Base-by-base conservation (phyloP, 2,888 invertebrate genomes). In the Drosophila bunnanda region DNA sequence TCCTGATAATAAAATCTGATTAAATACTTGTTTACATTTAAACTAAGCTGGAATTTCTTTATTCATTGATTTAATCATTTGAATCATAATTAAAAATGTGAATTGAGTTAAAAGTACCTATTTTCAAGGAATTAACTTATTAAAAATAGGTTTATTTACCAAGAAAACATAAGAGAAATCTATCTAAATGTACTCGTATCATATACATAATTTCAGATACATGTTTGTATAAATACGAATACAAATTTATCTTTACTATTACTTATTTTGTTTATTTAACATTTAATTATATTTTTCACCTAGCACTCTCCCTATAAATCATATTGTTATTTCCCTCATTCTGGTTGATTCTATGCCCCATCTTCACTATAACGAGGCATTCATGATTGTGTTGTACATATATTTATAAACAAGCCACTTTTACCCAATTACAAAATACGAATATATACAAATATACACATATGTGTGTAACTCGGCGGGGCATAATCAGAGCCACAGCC, bases 341-440 rank as follows among this genome's bases (percentile, higher is more conserved):
- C n/a, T 46, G 22, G 10, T 1, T 15, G 30, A 22, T 58, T 38
- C 34, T 20, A 59, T 32, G 4, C 41, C 41, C 32, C 22, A 71
- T 20, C 34, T 34, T 52, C 38, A 30, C 38, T 15, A 48, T 62
- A 68, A 73, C 73, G 64, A 54, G 71, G 54, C 72, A 52, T 52
- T 54, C 43, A 46, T 44, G 55, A 69, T 46, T 55, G 38, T 66
- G 66, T 59, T 73, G 58, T 53, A 28, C 53, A 39, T 71, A 39
- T 71, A 75, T 73, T 78, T 74, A 75, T 67, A 75, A 74, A 74
- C 71, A 58, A 71, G 67, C 69, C 75, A 75, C 76, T 78, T 78
- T 89, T 70, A 69, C 77, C 72, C 78, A 81, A 87, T 77, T 81
- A 68, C 72, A 48, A 54, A 60, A 70, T 71, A 50, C 20, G 20